Evolutionary conservation across 2,797 vertebrate genomes (phyloP), one percentile per base, ranked within the genome.

Genomic region (Diplodus sargus): DNA sequence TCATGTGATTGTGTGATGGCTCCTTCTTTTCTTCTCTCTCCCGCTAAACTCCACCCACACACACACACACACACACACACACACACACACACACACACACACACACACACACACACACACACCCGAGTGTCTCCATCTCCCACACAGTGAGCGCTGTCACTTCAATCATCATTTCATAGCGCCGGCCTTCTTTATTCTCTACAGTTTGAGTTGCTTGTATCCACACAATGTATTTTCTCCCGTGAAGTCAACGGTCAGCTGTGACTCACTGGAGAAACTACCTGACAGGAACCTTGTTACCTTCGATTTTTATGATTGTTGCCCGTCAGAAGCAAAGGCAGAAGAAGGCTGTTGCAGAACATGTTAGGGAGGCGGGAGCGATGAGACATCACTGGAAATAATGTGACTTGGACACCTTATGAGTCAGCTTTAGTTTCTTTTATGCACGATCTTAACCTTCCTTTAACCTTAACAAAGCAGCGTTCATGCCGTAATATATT

Each of bases 1-100:
- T 87, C 89, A 87, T 88, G 89, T 89, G 89, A 91, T 83, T 81
- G 53, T 74, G 64, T 74, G 80, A 90, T 74, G 72, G 48, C 76
- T 83, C 62, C 53, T 16, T 72, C 73, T 80, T 80, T 80, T 82
- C 75, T 66, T 70, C 52, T 74, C 57, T 68, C 52, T 73, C 56
- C 49, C 25, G 4, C 62, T 71, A 25, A 68, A 70, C 74, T 58
- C 22, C 52, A 23, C 17, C 18, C 82, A 65, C 56, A 34, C 79
- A 14, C 56, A 59, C 70, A 23, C 54, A 65, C 68, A 4, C 79
- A 14, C 56, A 59, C 70, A 22, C 54, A 28, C 79, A 14, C 56
- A 59, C 70, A 22, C 54, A 65, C 68, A 4, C 79, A 14, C 56
- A 59, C 70, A 23, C 54, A 30, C 79, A 14, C 56, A 59, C 70